Evolutionary conservation across 92 coral and sea anemone species (phyloP).

Genomic region (Siderastrea siderea): DNA sequence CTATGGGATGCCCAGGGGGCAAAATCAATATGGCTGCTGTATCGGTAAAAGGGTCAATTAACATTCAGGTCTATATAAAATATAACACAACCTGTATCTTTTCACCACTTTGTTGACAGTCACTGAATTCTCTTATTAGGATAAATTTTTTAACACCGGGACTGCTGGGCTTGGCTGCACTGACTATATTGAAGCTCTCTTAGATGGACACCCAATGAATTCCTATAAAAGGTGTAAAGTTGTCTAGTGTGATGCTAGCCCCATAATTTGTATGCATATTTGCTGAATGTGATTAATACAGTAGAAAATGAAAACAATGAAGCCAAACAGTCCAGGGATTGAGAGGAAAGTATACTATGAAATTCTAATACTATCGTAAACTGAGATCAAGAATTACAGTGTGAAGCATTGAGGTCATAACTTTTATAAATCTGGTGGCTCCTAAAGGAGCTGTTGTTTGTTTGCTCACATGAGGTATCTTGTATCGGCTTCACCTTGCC

Average conservation of each 20-base stretch:
- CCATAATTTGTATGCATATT: background rate
- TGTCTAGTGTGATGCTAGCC: background rate
- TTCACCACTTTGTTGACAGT: background rate
- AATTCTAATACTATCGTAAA: background rate
- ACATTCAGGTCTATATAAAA: too few relatives aligned
- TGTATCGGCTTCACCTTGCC: constrained; percentile 35
- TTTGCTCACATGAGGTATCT: constrained; percentile 12
- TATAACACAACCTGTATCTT: background rate
- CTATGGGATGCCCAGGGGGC: too few relatives aligned
- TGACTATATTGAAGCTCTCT: background rate
- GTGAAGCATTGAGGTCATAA: background rate
- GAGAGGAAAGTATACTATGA: background rate
- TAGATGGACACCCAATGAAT: background rate
- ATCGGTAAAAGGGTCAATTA: too few relatives aligned
- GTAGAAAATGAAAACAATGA: constrained; percentile 9
- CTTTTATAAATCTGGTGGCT: constrained; percentile 1
- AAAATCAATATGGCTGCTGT: too few relatives aligned
- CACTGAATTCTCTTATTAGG: too few relatives aligned
- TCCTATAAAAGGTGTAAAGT: background rate
- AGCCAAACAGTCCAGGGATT: constrained; percentile 9
- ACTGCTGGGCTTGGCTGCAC: background rate
- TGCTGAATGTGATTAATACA: constrained; percentile 3
- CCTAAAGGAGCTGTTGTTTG: constrained; percentile 4
- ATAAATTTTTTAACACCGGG: too few relatives aligned
- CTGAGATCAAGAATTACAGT: background rate